Percentiles rank a stretch among this genome's conserved stretches.
These are phyloP conservation scores for Leptocoma aspasia DNA, from an alignment of 2,113 vertebrate genomes.

Conservation along the genomic window DNA sequence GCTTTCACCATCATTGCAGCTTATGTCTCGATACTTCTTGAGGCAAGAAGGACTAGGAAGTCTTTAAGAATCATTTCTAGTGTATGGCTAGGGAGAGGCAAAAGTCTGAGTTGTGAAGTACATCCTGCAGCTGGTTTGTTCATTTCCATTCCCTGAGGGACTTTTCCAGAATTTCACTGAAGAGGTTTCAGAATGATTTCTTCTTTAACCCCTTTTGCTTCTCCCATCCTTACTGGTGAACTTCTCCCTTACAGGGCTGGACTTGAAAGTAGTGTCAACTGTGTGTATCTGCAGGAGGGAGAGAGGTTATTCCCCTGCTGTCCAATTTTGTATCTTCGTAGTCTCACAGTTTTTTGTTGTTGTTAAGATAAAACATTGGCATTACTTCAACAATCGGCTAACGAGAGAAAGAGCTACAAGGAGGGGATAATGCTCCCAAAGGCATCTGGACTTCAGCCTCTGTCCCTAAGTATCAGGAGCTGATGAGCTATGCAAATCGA, in stretches of 20 bases:
- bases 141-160: background rate
- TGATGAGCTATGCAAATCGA: background rate
- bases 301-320: background rate
- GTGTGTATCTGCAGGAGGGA: background rate
- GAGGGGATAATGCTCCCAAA: background rate
- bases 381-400: background rate
- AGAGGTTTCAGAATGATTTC: background rate
- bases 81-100: background rate
- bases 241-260: background rate
- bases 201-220: conserved; percentile 8
- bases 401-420: background rate
- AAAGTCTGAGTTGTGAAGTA: background rate
- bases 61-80: background rate
- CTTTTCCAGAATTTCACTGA: background rate
- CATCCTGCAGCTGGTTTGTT: conserved; percentile 8
- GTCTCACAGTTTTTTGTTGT: background rate
- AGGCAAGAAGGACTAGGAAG: background rate
- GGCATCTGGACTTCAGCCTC: background rate
- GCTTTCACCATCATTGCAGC: background rate
- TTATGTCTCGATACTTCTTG: background rate
- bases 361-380: background rate
- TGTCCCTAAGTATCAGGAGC: background rate
- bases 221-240: background rate
- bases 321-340: background rate
- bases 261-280: background rate